Conservation (phyloP, 2,113 vertebrate species). For the Romanogobio albipinnatus region DNA sequence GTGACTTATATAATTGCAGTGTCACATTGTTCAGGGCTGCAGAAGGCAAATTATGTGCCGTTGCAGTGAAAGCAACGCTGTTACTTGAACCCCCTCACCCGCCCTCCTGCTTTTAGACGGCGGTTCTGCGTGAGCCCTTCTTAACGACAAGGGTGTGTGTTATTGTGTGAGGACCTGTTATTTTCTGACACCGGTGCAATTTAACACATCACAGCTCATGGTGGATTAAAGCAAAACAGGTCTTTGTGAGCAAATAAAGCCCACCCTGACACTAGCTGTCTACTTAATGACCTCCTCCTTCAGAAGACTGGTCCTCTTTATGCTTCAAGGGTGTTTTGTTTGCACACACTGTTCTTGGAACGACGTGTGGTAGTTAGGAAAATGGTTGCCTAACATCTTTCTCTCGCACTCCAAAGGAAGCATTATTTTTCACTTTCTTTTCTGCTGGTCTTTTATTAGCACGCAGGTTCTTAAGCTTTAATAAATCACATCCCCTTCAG, state of each 20-base stretch:
- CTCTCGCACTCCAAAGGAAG: background rate
- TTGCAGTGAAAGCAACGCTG: constrained; percentile 23
- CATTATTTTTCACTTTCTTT: background rate
- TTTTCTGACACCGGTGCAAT: constrained; percentile 68
- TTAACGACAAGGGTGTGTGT: background rate
- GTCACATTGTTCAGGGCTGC: constrained; percentile 13
- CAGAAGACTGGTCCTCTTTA: constrained; percentile 21
- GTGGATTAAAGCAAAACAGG: constrained; percentile 64
- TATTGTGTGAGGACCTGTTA: constrained; percentile 57
- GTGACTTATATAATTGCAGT: constrained; percentile 51
- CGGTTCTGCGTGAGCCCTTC: background rate
- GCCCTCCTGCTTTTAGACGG: background rate
- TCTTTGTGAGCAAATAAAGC: constrained; percentile 41
- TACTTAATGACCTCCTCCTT: constrained; percentile 28
- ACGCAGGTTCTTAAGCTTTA: background rate
- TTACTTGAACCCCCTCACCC: background rate
- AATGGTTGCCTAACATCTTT: constrained; percentile 9
- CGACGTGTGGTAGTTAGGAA: constrained; percentile 8
- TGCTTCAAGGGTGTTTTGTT: constrained; percentile 27
- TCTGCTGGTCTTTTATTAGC: background rate
- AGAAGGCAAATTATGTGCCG: constrained; percentile 24
- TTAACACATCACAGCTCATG: constrained; percentile 66
- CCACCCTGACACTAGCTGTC: constrained; percentile 31
- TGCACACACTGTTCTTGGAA: constrained; percentile 8
- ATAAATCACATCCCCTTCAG: background rate